Evolutionary conservation across 2,888 invertebrate species (phyloP), one percentile per base, ranked within the genome.

Genomic region (Brachynemurus nebulosus): DNA sequence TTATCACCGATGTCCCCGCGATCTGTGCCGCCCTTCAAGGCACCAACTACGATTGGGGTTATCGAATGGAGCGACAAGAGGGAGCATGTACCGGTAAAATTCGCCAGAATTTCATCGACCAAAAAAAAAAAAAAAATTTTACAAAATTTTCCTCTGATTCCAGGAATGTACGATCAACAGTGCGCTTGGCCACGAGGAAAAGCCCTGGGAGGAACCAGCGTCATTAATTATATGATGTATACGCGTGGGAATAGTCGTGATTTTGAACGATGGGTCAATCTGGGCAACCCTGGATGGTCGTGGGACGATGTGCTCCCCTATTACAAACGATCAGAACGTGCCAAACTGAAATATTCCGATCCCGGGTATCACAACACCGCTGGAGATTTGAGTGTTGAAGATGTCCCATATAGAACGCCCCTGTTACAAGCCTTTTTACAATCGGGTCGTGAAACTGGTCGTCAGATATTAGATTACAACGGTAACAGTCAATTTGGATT

Each of bases 211-310:
- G 77, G 77, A 3, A 67, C 70, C 1, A 72, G 72, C 46, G 69
- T 73, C 36, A 69, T 78, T 27, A 78, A 78, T 56, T 75, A 70
- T 52, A 77, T 78, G 77, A 73, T 82, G 48, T 85, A 86, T 60
- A 78, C 83, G 7, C 70, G 86, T 42, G 86, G 86, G 6, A 74
- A 81, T 52, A 69, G 69, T 23, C 55, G 56, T 12, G 82, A 83
- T 63, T 84, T 76, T 65, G 74, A 83, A 53, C 59, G 67, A 39
- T 82, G 83, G 76, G 76, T 73, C 0, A 66, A 63, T 0, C 68
- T 70, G 12, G 86, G 85, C 2, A 85, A 84, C 55, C 65, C 68
- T 4, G 84, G 84, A 35, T 86, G 86, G 86, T 71, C 64, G 7
- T 71, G 65, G 54, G 46, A 58, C 1, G 62, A 68, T 9, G 59